Evolutionary conservation across 2,888 invertebrate genomes (phyloP).

Genomic region (Lysandra coridon): DNA sequence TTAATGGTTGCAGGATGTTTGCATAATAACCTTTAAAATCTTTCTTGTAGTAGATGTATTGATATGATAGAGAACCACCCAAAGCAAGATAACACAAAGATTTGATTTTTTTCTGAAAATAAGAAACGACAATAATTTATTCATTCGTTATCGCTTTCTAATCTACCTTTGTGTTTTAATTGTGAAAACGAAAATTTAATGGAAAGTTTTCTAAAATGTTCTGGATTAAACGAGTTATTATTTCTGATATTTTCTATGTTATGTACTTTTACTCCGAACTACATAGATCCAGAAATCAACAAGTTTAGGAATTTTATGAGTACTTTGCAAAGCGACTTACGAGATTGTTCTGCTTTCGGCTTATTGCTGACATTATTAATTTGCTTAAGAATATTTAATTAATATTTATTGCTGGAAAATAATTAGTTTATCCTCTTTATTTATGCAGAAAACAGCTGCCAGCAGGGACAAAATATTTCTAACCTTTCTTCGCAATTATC

Average conservation of each 20-base stretch:
- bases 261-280: not conserved
- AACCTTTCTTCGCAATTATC: too few relatives aligned
- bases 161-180: not conserved
- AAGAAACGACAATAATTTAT: not conserved
- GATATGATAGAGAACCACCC: constrained; percentile 84
- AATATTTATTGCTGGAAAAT: too few relatives aligned
- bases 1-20: constrained; percentile 85
- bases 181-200: not conserved
- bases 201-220: not conserved
- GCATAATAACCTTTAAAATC: constrained; percentile 90
- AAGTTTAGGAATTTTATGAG: not conserved
- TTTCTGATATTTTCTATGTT: not conserved
- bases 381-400: not conserved
- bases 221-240: not conserved
- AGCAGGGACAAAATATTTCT: too few relatives aligned
- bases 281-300: not conserved
- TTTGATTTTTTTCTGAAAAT: constrained; percentile 83
- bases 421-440: too few relatives aligned
- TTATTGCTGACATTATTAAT: constrained; percentile 37
- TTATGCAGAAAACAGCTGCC: too few relatives aligned
- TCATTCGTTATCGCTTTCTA: not conserved
- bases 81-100: constrained; percentile 83
- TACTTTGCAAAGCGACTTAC: constrained; percentile 37
- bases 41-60: constrained; percentile 84
- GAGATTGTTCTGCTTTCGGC: constrained; percentile 43